Conservation (phyloP, 2,888 invertebrate genomes). For the Auanema freiburgensis region DNA sequence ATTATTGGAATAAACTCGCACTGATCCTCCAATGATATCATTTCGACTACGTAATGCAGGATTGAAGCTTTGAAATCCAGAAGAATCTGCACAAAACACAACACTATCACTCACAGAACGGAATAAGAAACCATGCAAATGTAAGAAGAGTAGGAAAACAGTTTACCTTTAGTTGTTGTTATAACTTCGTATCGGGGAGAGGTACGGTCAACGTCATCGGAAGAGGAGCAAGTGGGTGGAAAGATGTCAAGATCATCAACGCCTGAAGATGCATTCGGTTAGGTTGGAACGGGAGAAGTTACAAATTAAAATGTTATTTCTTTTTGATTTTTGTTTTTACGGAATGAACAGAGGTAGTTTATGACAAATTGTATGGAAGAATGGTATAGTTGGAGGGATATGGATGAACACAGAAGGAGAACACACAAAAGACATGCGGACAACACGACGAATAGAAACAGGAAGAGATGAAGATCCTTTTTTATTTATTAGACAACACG, state of each 20-base stretch:
- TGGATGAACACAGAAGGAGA: constrained; percentile 5
- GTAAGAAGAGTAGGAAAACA: neutral
- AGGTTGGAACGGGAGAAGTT: constrained; percentile 12
- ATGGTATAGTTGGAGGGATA: neutral
- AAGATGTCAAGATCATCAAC: constrained; percentile 32
- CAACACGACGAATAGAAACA: neutral
- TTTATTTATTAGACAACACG: too few species aligned
- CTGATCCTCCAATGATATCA: constrained; percentile 32
- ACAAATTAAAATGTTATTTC: neutral
- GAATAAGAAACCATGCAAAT: neutral
- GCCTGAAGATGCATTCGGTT: constrained; percentile 21
- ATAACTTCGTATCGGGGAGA: constrained; percentile 34
- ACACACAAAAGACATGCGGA: constrained; percentile 9
- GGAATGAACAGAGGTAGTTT: neutral
- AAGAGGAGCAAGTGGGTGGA: constrained; percentile 46
- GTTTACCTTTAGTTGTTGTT: constrained; percentile 18
- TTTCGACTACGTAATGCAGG: constrained; percentile 15
- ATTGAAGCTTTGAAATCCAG: constrained; percentile 2
- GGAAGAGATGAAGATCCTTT: too few species aligned
- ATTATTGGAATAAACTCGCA: constrained; percentile 16
- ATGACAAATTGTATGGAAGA: neutral
- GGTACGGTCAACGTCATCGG: constrained; percentile 38
- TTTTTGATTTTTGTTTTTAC: neutral
- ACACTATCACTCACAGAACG: too few species aligned
- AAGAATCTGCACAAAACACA: neutral